These are phyloP conservation scores for Tenthredo distinguenda DNA, from an alignment of 2,888 invertebrate genomes.

Conservation along the genomic window DNA sequence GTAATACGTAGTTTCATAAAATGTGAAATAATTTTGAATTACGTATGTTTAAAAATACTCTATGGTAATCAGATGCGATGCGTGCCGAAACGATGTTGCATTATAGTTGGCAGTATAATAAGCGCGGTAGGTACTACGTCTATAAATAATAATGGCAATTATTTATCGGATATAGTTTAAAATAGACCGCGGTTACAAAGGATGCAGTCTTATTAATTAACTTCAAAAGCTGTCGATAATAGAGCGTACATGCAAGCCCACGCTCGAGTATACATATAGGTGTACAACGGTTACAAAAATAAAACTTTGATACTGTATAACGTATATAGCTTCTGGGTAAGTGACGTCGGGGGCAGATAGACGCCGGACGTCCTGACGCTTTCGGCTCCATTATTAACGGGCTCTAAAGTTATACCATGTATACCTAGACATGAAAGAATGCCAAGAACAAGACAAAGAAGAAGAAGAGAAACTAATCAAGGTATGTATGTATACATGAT, in stretches of 20 bases:
- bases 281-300: constrained; percentile 1
- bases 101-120: constrained; percentile 4
- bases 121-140: background rate
- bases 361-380: background rate
- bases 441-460: background rate
- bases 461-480: background rate
- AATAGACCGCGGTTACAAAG: background rate
- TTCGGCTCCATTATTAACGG: background rate
- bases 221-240: background rate
- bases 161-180: background rate
- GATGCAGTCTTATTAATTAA: constrained; percentile 7
- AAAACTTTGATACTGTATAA: constrained; percentile 6
- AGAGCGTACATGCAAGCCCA: background rate
- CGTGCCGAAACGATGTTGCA: background rate
- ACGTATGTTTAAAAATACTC: background rate
- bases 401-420: background rate
- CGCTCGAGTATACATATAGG: background rate
- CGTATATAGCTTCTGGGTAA: background rate
- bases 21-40: background rate
- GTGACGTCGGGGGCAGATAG: background rate
- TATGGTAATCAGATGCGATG: background rate
- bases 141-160: background rate
- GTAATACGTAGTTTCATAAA: too few relatives aligned
- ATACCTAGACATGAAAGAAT: background rate
- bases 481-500: background rate